These are phyloP conservation scores for Ephydatia muelleri DNA, from an alignment of 37 sponge, comb jelly and placozoan genomes.

Conservation along the genomic window DNA sequence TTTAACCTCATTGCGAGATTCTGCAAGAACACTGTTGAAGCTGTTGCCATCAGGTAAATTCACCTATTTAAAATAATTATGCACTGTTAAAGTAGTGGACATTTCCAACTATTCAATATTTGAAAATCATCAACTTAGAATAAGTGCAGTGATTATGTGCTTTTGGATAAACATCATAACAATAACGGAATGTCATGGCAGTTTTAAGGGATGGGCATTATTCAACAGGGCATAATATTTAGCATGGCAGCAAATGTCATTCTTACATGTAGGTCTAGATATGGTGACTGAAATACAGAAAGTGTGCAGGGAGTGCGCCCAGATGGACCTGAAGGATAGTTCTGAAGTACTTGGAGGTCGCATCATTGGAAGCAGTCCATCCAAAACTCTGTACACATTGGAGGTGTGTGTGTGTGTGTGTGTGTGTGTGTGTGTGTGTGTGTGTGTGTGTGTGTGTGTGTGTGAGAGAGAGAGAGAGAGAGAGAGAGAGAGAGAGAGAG, in stretches of 20 bases:
- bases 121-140: too few relatives aligned
- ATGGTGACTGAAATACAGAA: slow-evolving; percentile 41
- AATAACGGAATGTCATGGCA: too few relatives aligned
- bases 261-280: slow-evolving; percentile 19
- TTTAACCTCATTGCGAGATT: slow-evolving; percentile 56
- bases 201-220: too few relatives aligned
- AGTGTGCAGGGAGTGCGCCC: slow-evolving; percentile 43
- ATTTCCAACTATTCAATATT: background rate
- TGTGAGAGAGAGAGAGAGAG: too few relatives aligned
- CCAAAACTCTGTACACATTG: slow-evolving; percentile 59
- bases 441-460: too few relatives aligned
- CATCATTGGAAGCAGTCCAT: slow-evolving; percentile 39
- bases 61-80: background rate
- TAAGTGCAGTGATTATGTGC: too few relatives aligned
- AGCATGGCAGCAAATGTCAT: too few relatives aligned
- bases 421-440: too few relatives aligned
- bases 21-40: slow-evolving; percentile 62
- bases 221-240: too few relatives aligned
- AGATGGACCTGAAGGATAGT: slow-evolving; percentile 17
- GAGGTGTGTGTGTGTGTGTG: slow-evolving; percentile 60
- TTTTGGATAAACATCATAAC: too few relatives aligned
- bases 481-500: too few relatives aligned
- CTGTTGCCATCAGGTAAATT: slow-evolving; percentile 75
- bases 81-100: background rate
- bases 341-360: slow-evolving; percentile 9